These are phyloP conservation scores for Argentina silus DNA, from an alignment of 2,797 vertebrate species.

Conservation along the genomic window DNA sequence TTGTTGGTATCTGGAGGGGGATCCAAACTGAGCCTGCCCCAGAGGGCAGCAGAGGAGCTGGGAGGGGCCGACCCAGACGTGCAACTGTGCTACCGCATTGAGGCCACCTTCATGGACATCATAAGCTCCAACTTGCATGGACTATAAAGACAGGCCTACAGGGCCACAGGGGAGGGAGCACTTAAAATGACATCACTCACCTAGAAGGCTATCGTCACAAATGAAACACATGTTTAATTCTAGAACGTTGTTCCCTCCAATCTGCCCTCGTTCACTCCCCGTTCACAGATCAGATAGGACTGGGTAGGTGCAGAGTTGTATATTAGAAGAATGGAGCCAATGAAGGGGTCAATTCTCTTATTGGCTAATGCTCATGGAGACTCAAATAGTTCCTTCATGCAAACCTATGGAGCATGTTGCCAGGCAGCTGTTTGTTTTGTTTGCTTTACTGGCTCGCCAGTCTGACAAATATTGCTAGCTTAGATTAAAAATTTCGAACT, in stretches of 20 bases:
- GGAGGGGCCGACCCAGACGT: slow-evolving; percentile 89
- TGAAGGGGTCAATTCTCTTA: too few relatives aligned
- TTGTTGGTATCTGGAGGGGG: slow-evolving; percentile 54
- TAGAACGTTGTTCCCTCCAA: not conserved
- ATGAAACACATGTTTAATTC: not conserved
- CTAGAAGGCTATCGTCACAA: not conserved
- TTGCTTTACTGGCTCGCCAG: too few relatives aligned
- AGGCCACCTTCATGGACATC: slow-evolving; percentile 94
- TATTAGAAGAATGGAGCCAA: too few relatives aligned
- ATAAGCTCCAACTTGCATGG: slow-evolving; percentile 91
- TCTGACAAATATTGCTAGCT: too few relatives aligned
- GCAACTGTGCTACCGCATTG: slow-evolving; percentile 92
- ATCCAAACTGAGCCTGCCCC: slow-evolving; percentile 73
- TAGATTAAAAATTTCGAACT: too few relatives aligned
- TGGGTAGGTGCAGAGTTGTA: too few relatives aligned
- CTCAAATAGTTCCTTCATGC: too few relatives aligned
- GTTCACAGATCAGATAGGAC: too few relatives aligned
- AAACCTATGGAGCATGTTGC: too few relatives aligned
- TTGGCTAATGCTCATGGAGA: too few relatives aligned
- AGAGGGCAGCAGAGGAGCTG: slow-evolving; percentile 78
- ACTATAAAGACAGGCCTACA: slow-evolving; percentile 74
- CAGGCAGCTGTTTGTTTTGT: too few relatives aligned
- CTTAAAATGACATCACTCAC: not conserved
- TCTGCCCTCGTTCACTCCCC: too few relatives aligned
- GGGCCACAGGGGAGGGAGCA: not conserved